Base-by-base conservation (phyloP, 2,113 vertebrate genomes). In the Caranx melampygus region DNA sequence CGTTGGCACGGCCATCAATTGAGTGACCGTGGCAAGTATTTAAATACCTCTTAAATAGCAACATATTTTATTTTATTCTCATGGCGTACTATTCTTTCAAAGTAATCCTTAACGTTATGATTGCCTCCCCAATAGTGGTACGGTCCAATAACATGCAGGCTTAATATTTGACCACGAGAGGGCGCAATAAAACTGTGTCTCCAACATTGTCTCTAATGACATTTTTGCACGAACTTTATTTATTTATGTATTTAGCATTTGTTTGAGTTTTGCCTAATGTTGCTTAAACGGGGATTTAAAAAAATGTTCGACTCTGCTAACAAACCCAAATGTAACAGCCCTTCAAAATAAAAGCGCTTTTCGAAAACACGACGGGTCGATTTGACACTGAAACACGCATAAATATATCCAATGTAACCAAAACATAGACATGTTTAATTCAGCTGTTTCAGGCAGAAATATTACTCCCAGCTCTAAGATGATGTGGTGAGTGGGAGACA, bases 111-210 rank as follows among this genome's bases (percentile, higher is more conserved):
- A 34, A 3, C 37, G 0, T 15, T 15, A 45, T 49, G 2, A 58
- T 3, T 9, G 0, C 8, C 58, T 13, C 49, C 26, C 13, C 18
- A 6, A 63, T 0, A 83, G 49, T 92, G 85, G 92, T 89, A 75
- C 37, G n/a, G 12, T 85, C 87, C 64, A 60, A 8, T 1, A 33
- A 11, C 3, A 52, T n/a, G 5, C 2, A 40, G 71, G 51, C 5
- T 45, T 15, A 1, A 8, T 5, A 51, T 35, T 1, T 6, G 2
- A 37, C 64, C 89, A 49, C 62, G 59, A 10, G 87, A 81, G 64
- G 73, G 0, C 78, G 75, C 67, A 8, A 44, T 3, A n/a, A 7
- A 54, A 7, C n/a, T 15, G 52, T 8, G 13, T 14, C 60, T 51
- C 37, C 0, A 26, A 6, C 51, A 0, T 18, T 0, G 14, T 72